phyloP scores from a whole-genome alignment of 2,888 invertebrate genomes.

The Gnatocerus cornutus region DNA sequence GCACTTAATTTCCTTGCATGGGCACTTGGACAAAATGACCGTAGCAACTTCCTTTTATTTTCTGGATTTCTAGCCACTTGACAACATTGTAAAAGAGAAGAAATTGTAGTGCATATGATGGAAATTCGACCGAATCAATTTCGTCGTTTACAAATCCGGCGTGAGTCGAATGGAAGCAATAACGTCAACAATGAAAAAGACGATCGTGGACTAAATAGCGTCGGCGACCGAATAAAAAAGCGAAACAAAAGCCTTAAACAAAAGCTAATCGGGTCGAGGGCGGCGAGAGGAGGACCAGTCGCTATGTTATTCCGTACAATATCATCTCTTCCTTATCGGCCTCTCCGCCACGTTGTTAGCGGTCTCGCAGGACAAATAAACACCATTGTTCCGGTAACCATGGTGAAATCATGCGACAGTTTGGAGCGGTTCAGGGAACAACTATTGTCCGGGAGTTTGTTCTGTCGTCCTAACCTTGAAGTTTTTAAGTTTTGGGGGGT shows the following conservation, averaged over 20 bases:
- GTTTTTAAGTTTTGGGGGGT: conserved; percentile 16
- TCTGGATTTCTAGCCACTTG: too few relatives aligned
- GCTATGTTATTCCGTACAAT: conserved; percentile 69
- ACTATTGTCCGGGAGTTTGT: conserved; percentile 51
- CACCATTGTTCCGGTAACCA: conserved; percentile 73
- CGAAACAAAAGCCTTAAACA: conserved; percentile 61
- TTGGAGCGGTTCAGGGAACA: conserved; percentile 61
- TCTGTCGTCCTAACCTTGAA: conserved; percentile 38
- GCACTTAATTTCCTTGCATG: too few relatives aligned
- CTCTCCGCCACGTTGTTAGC: conserved; percentile 72
- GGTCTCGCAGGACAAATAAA: conserved; percentile 73
- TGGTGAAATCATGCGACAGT: conserved; percentile 72
- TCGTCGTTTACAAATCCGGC: conserved; percentile 14
- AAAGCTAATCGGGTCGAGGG: conserved; percentile 62
- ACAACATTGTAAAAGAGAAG: too few relatives aligned
- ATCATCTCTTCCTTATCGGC: conserved; percentile 72
- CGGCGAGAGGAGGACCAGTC: conserved; percentile 46
- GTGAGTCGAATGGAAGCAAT: conserved; percentile 34
- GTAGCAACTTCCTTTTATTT: too few relatives aligned
- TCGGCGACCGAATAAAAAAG: conserved; percentile 48
- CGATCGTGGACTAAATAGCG: conserved; percentile 57
- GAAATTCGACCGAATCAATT: conserved; percentile 21
- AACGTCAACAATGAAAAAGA: conserved; percentile 52
- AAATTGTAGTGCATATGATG: too few relatives aligned
- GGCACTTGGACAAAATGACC: too few relatives aligned